Percentiles rank a stretch among this genome's conserved stretches.
Evolutionary conservation across 2,888 invertebrate genomes (phyloP).

Genomic region (Dioctria rufipes): DNA sequence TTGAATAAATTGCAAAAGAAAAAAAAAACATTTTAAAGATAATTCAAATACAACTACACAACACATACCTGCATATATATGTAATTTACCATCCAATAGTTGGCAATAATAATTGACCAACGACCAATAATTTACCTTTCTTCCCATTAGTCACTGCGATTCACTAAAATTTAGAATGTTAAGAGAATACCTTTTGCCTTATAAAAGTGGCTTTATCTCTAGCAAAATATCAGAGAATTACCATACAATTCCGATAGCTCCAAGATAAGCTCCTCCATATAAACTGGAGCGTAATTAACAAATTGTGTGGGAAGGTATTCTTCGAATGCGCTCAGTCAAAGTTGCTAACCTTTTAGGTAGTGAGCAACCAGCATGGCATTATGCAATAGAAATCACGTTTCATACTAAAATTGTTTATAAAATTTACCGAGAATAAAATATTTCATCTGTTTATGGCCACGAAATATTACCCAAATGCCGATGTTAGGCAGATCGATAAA

Average conservation of each 20-base stretch:
- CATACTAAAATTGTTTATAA: constrained; percentile 45
- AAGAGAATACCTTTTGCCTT: no score
- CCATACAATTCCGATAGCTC: constrained; percentile 21
- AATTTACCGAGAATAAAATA: constrained; percentile 42
- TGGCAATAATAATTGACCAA: no score
- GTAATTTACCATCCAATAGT: no score
- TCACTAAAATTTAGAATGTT: no score
- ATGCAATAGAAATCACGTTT: constrained; percentile 47
- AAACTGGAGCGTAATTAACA: constrained; percentile 44
- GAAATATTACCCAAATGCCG: constrained; percentile 40
- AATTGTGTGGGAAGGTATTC: constrained; percentile 38
- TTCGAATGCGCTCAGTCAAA: background rate
- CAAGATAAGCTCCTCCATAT: background rate
- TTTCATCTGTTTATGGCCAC: constrained; percentile 44
- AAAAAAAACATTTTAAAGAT: no score
- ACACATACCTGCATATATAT: no score
- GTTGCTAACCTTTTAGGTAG: constrained; percentile 23
- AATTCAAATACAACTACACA: no score
- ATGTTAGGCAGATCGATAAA: constrained; percentile 25
- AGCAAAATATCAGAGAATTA: background rate
- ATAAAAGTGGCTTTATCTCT: no score
- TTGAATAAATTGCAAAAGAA: no score
- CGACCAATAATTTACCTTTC: no score
- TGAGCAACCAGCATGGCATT: constrained; percentile 28
- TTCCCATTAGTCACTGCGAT: no score